Evolutionary conservation across 1,140 invertebrate genomes (phyloP).

Genomic region (Hyposmocoma kahamanoa): DNA sequence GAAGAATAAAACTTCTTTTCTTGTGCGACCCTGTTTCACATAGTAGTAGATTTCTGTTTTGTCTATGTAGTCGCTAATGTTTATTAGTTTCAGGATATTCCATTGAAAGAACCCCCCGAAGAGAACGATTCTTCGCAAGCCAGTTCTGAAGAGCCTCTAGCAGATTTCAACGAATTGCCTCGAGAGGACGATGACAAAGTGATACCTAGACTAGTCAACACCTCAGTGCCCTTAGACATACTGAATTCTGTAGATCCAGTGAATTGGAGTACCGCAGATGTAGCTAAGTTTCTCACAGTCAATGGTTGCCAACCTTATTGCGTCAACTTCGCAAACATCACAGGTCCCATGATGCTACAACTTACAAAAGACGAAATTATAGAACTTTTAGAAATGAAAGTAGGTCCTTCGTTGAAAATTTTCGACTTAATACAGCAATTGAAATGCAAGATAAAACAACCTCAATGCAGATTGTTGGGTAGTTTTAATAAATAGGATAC

Average conservation of each 20-base stretch:
- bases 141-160: not conserved
- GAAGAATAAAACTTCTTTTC: no score
- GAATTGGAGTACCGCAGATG: conserved; percentile 87
- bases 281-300: conserved; percentile 89
- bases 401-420: conserved; percentile 95
- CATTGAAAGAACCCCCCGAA: not conserved
- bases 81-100: not conserved
- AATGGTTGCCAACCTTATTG: conserved; percentile 94
- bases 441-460: conserved; percentile 86
- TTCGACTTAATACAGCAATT: conserved; percentile 92
- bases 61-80: no score
- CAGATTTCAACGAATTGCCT: not conserved
- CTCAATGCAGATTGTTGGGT: conserved; percentile 76
- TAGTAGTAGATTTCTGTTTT: no score
- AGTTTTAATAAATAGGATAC: conserved; percentile 43
- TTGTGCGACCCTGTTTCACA: no score
- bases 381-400: conserved; percentile 92
- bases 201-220: conserved; percentile 81
- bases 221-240: conserved; percentile 44
- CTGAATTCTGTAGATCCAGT: conserved; percentile 56
- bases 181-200: conserved; percentile 72
- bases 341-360: conserved; percentile 85
- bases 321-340: conserved; percentile 88
- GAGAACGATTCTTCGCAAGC: no score
- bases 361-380: conserved; percentile 93